These are phyloP conservation scores for Myotis findleyi DNA, from an alignment of 2,797 vertebrate species.

Conservation along the genomic window DNA sequence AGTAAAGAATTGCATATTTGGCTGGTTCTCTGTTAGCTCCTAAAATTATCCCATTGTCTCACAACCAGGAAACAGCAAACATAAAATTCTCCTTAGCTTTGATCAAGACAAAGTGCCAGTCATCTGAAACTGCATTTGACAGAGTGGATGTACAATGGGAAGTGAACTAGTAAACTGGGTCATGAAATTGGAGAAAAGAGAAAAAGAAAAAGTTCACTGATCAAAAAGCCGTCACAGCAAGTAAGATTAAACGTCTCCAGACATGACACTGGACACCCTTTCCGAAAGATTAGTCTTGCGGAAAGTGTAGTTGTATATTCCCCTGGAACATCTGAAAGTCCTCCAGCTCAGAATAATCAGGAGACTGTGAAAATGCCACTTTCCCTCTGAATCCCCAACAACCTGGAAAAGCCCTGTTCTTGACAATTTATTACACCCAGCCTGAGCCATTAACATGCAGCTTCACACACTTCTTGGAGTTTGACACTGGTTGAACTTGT, in stretches of 20 bases:
- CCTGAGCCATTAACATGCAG: conserved; percentile 58
- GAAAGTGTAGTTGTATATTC: conserved; percentile 23
- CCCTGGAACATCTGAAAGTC: background rate
- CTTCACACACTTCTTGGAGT: conserved; percentile 62
- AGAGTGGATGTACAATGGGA: conserved; percentile 80
- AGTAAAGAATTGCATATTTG: background rate
- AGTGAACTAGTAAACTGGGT: conserved; percentile 80
- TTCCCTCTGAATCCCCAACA: background rate
- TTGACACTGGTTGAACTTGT: conserved; percentile 77
- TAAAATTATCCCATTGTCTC: conserved; percentile 19
- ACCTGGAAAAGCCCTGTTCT: conserved; percentile 43
- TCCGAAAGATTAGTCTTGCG: conserved; percentile 63
- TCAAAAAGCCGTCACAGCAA: conserved; percentile 72
- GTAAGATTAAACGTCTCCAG: conserved; percentile 25
- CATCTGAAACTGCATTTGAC: conserved; percentile 83
- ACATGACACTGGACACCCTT: conserved; percentile 69
- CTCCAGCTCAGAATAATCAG: background rate
- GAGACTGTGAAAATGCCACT: conserved; percentile 35
- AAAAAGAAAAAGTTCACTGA: conserved; percentile 74
- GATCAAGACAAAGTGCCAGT: conserved; percentile 84
- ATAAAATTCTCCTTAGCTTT: conserved; percentile 80
- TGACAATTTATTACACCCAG: conserved; percentile 41
- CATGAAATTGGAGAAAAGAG: conserved; percentile 79
- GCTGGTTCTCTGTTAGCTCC: background rate
- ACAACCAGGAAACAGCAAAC: conserved; percentile 78